Evolutionary conservation across 2,113 vertebrate genomes (phyloP).

Genomic region (Callipepla squamata): DNA sequence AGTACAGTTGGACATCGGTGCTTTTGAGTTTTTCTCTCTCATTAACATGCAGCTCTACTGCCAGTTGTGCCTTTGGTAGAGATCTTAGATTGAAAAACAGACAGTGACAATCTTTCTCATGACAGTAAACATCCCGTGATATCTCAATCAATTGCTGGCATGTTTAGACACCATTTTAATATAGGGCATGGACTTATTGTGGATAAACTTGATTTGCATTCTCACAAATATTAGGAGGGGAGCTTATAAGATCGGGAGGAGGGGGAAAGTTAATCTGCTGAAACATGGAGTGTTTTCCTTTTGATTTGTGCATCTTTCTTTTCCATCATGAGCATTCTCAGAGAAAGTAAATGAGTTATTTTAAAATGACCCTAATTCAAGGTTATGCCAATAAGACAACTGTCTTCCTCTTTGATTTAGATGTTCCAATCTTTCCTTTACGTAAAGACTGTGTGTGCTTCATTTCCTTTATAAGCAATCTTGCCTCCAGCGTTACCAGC

Average conservation of each 20-base stretch:
- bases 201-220: not conserved
- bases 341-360: constrained; percentile 37
- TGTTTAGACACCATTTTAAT: not conserved
- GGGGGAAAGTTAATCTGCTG: not conserved
- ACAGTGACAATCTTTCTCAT: not conserved
- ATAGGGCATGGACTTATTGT: not conserved
- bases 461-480: constrained; percentile 54
- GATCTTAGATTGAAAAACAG: not conserved
- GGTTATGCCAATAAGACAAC: constrained; percentile 66
- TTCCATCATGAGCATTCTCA: not conserved
- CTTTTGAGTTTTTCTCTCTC: not conserved
- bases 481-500: not conserved
- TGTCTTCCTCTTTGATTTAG: constrained; percentile 72
- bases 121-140: not conserved
- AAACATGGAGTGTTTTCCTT: not conserved
- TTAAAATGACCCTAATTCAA: constrained; percentile 62
- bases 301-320: not conserved
- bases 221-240: not conserved
- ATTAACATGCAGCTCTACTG: not conserved
- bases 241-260: not conserved
- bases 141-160: not conserved
- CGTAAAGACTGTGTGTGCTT: constrained; percentile 60
- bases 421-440: constrained; percentile 56
- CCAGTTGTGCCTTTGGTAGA: not conserved
- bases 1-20: not conserved